Base-by-base conservation (phyloP, 2,113 vertebrate species). In the Perccottus glenii region DNA sequence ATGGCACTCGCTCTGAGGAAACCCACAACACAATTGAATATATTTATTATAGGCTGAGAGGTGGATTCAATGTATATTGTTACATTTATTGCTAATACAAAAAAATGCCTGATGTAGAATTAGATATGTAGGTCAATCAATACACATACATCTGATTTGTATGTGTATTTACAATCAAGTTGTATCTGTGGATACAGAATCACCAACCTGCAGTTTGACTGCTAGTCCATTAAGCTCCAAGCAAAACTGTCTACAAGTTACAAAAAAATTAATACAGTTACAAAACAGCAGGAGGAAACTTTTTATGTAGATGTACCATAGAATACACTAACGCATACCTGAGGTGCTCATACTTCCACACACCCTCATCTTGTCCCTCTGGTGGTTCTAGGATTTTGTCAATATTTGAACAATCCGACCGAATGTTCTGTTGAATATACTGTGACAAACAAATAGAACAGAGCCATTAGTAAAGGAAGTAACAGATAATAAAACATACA, bases 311-410 rank as follows among this genome's bases (percentile, higher is more conserved):
- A n/a, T n/a, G n/a, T n/a, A n/a, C n/a, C n/a, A n/a, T n/a, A n/a
- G n/a, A n/a, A n/a, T n/a, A n/a, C n/a, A n/a, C n/a, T n/a, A n/a
- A n/a, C n/a, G 60, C 72, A 14, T 92, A 99, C 98, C 98, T 94
- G 88, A 99, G 94, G 86, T 99, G 97, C 85, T 99, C 98, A n/a
- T 99, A 99, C 47, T 99, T 99, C 98, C 98, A 99, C 2, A 99
- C 98, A 0, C 98, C 98, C 89, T 99, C 97, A 80, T 99, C 98
- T 90, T 99, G 98, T 59, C 97, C 97, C 87, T 99, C 98, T 0
- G 98, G 97, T 78, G 98, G 97, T 75, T 99, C 98, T 83, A 99
- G 93, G 87, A 99, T 99, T 91, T 98, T 98, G 85, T 99, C 98
- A 63, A 98, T 99, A 87, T 98, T 98, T 74, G 97, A 96, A 81